Conservation (phyloP, 2,113 vertebrate genomes). For the Brevimyrus niger region DNA sequence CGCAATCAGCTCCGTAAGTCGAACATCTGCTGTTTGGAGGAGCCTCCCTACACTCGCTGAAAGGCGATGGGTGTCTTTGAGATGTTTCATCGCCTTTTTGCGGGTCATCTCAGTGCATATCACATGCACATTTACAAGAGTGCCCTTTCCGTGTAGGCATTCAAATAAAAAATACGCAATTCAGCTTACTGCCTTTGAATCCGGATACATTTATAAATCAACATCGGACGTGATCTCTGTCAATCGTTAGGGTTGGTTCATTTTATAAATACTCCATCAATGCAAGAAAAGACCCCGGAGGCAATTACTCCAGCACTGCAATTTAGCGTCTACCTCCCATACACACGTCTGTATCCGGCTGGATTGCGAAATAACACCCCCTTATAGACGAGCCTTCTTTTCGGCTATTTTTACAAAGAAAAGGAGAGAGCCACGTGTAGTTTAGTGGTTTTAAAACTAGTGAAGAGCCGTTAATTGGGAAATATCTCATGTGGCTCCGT, state of each 20-base stretch:
- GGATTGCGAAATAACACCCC: not conserved
- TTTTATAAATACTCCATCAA: not conserved
- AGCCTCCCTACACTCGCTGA: not conserved
- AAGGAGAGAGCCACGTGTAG: not conserved
- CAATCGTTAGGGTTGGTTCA: not conserved
- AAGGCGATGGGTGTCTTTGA: slow-evolving; percentile 6
- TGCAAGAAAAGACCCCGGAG: not conserved
- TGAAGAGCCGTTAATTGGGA: not conserved
- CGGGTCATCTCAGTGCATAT: not conserved
- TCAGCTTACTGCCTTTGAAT: not conserved
- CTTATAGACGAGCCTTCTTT: not conserved
- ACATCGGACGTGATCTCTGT: not conserved
- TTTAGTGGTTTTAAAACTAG: not conserved
- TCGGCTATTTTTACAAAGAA: not conserved
- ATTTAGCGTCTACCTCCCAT: not conserved
- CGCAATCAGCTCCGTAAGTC: slow-evolving; percentile 19
- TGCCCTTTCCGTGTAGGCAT: not conserved
- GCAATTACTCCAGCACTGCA: not conserved
- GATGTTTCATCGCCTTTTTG: not conserved
- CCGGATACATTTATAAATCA: not conserved
- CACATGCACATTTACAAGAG: not conserved
- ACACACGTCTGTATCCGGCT: not conserved
- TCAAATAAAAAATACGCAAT: not conserved
- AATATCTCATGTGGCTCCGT: not conserved
- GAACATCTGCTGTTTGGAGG: slow-evolving; percentile 15